Base-by-base conservation (phyloP, 2,797 vertebrate species). In the Sylvia borin region DNA sequence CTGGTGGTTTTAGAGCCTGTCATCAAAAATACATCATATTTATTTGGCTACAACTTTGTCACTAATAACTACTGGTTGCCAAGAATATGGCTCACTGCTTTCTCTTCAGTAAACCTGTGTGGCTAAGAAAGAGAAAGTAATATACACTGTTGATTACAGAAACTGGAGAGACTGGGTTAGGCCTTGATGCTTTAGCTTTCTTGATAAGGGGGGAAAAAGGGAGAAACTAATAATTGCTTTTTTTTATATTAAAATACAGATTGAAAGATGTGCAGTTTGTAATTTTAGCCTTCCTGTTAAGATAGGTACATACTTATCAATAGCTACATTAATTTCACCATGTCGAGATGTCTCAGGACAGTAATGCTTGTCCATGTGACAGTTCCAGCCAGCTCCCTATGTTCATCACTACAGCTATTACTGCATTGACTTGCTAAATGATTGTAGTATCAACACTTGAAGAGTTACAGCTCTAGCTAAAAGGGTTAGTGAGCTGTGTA, bases 71-170 rank as follows among this genome's bases (percentile, higher is more conserved):
- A 4, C 21, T 38, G 14, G 24, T 57, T 92, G 54, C 42, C 32
- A 75, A 42, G 48, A 72, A 32, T 60, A 34, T 54, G 32, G 8
- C 36, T 72, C 12, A 10, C 50, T 40, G 34, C 47, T 71, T 88
- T 84, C 20, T 70, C 43, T 43, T 75, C 11, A 47, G 43, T 81
- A 62, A 68, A 65, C 51, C 13, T 55, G 24, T 3, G 20, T 68
- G 70, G 18, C 64, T 47, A 62, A n/a, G 29, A 70, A 74, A 21
- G 61, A 76, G 75, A 53, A 71, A 17, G 6, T 24, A 36, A 32
- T 7, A 24, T 0, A 7, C 2, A 2, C 6, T 21, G 38, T 17
- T 31, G 43, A 25, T 47, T 58, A 31, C 0, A 5, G 40, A 54
- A 85, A 40, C 19, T 29, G 47, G n/a, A 70, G 38, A 32, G 40